Evolutionary conservation across 2,797 vertebrate genomes (phyloP).

Genomic region (Rhinichthys osculus): DNA sequence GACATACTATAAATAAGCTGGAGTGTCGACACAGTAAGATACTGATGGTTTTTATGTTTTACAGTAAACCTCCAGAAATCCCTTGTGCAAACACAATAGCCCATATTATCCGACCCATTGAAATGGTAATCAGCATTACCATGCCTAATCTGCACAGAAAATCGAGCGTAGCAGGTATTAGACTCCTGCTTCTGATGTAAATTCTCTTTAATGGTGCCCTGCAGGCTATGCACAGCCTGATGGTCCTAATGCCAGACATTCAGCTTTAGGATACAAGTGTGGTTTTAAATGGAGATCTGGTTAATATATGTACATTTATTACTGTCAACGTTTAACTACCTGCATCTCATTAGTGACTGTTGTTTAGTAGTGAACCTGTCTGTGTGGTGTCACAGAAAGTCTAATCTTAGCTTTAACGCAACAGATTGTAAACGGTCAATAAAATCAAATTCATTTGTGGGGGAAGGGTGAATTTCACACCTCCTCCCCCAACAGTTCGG

Average conservation of each 20-base stretch:
- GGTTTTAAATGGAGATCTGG: neutral
- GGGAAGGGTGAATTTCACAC: constrained; percentile 21
- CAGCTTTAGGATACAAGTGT: constrained; percentile 30
- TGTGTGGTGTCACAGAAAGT: neutral
- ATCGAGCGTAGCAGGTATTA: constrained; percentile 42
- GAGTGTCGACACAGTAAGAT: constrained; percentile 20
- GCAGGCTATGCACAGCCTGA: constrained; percentile 5
- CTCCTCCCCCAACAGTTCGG: constrained; percentile 26
- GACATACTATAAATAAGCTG: constrained; percentile 4
- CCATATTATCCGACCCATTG: constrained; percentile 27
- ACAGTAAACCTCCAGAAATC: constrained; percentile 47
- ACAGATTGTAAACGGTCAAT: constrained; percentile 17
- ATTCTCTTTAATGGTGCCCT: constrained; percentile 33
- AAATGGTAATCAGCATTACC: constrained; percentile 45
- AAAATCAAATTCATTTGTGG: constrained; percentile 22
- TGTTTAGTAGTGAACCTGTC: constrained; percentile 1
- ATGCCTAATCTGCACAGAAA: constrained; percentile 36
- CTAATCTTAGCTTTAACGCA: constrained; percentile 10
- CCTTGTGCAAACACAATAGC: constrained; percentile 39
- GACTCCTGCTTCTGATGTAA: constrained; percentile 27
- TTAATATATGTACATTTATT: constrained; percentile 50
- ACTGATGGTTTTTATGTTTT: constrained; percentile 46
- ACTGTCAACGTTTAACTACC: neutral
- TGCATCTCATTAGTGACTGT: constrained; percentile 29
- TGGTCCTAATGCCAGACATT: constrained; percentile 31